Conservation (phyloP, 2,113 vertebrate species). For the Callipepla californica region DNA sequence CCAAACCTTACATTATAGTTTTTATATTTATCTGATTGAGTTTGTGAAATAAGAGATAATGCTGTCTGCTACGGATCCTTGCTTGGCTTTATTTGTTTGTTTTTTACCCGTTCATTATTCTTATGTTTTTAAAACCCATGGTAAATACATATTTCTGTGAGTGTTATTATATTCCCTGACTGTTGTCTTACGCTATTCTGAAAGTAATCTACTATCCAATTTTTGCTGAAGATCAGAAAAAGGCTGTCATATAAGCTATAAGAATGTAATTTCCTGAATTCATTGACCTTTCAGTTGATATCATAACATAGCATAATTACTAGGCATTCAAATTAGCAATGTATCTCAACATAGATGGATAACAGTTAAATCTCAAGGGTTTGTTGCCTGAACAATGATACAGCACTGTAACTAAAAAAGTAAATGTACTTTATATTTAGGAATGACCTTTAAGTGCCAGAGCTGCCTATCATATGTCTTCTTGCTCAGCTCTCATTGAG, state of each 20-base stretch:
- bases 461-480: slow-evolving; percentile 65
- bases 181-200: slow-evolving; percentile 41
- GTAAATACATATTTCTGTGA: neutral
- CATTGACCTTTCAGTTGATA: slow-evolving; percentile 81
- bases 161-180: slow-evolving; percentile 14
- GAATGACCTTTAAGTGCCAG: slow-evolving; percentile 76
- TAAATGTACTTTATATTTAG: slow-evolving; percentile 76
- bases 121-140: neutral
- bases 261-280: slow-evolving; percentile 78
- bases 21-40: neutral
- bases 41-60: neutral
- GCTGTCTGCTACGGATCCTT: neutral
- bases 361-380: slow-evolving; percentile 58
- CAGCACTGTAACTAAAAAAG: slow-evolving; percentile 74
- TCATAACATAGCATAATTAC: slow-evolving; percentile 75
- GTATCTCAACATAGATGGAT: slow-evolving; percentile 55
- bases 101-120: neutral
- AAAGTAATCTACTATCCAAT: slow-evolving; percentile 53
- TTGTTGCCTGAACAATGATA: slow-evolving; percentile 67
- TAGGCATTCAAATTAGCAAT: slow-evolving; percentile 77
- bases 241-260: slow-evolving; percentile 57
- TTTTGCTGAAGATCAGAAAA: slow-evolving; percentile 58
- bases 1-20: neutral
- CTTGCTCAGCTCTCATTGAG: slow-evolving; percentile 53
- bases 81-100: neutral